phyloP scores from a whole-genome alignment of 2,888 invertebrate species.

The Hedychridium roseum region DNA sequence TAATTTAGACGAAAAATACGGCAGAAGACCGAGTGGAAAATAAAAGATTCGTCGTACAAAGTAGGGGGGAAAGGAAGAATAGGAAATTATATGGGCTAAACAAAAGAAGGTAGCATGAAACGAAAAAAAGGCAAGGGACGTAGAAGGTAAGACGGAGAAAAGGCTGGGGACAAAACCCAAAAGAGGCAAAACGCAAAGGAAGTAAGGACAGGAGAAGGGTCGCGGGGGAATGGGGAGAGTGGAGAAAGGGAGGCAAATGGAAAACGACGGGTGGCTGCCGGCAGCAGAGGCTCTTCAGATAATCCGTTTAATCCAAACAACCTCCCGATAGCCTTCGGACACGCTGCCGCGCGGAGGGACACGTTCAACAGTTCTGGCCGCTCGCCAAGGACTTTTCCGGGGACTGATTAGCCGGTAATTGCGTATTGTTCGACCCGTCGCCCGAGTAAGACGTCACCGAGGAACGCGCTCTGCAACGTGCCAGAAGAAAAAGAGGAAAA shows the following conservation, averaged over 20 bases:
- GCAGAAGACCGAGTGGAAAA: too few species aligned
- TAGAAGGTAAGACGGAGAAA: too few species aligned
- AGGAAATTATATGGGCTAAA: too few species aligned
- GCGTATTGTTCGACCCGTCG: constrained; percentile 45
- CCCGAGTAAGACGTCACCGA: constrained; percentile 16
- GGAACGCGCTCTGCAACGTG: too few species aligned
- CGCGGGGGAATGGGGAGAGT: too few species aligned
- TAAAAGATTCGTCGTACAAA: too few species aligned
- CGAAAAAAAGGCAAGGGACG: too few species aligned
- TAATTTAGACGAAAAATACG: too few species aligned
- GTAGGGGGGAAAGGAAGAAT: too few species aligned
- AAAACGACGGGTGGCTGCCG: constrained; percentile 10
- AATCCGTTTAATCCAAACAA: constrained; percentile 38
- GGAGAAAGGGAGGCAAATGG: neutral
- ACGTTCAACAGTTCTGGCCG: constrained; percentile 47
- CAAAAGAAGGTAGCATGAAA: too few species aligned
- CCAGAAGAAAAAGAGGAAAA: constrained; percentile 6
- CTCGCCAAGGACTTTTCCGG: constrained; percentile 35
- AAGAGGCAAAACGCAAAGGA: neutral
- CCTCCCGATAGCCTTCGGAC: constrained; percentile 28
- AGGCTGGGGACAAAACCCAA: neutral
- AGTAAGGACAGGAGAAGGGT: neutral
- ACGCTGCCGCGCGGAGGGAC: constrained; percentile 20
- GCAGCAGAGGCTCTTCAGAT: constrained; percentile 12
- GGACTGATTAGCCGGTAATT: constrained; percentile 55